A percentile compares a stretch with the other conserved stretches of the same genome.
Conservation (phyloP, 2,797 vertebrate genomes). For the Oreortyx pictus region DNA sequence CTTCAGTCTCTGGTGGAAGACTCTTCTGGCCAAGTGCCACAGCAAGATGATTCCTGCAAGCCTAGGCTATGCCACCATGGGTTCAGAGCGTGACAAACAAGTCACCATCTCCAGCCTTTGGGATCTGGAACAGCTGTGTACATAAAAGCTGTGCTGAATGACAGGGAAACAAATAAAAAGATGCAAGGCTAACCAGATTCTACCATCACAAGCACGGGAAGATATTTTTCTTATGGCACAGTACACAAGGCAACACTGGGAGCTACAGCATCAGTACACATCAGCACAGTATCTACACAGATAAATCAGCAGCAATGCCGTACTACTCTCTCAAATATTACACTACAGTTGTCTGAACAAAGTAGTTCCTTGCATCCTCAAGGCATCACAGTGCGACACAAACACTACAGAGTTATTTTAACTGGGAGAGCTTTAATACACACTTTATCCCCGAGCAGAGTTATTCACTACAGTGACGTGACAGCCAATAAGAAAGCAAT, state of each 20-base stretch:
- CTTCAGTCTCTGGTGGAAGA: neutral
- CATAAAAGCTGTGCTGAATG: neutral
- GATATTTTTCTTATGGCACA: neutral
- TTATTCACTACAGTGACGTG: constrained; percentile 41
- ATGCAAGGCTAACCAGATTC: neutral
- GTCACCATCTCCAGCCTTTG: neutral
- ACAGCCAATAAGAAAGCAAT: constrained; percentile 53
- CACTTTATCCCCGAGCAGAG: constrained; percentile 33
- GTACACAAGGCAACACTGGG: neutral
- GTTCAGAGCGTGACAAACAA: neutral
- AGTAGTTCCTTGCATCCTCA: neutral
- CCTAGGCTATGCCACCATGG: neutral
- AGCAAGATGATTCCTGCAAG: neutral
- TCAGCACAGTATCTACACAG: neutral
- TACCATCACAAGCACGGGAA: neutral
- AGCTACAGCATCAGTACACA: neutral
- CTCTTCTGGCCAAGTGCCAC: neutral
- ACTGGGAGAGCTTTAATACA: constrained; percentile 61
- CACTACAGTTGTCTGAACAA: constrained; percentile 25
- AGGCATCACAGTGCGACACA: constrained; percentile 10
- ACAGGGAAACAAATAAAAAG: neutral
- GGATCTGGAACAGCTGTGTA: neutral
- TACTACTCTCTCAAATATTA: neutral
- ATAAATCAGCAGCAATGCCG: constrained; percentile 47
- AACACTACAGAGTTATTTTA: constrained; percentile 56